A percentile compares a stretch with the other conserved stretches of the same genome.
Conservation (phyloP, 2,888 invertebrate genomes). For the Aradus depressus region DNA sequence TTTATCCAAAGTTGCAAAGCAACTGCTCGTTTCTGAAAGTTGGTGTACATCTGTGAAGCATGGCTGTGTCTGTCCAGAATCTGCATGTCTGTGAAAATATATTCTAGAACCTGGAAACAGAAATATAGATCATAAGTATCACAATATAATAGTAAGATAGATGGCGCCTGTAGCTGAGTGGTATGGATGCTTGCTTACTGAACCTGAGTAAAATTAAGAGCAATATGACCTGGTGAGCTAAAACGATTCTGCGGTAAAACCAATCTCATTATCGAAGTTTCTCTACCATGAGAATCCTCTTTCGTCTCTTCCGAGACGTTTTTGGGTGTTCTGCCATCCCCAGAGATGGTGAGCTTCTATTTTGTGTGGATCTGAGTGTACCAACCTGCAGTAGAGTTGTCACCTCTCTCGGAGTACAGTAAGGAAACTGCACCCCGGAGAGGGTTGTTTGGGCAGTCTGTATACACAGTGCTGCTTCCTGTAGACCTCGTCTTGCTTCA, state of each 20-base stretch:
- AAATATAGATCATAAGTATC: not conserved
- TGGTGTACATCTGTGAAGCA: constrained; percentile 31
- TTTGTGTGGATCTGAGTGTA: not conserved
- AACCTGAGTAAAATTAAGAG: too few relatives aligned
- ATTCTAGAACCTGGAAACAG: constrained; percentile 32
- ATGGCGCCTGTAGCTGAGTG: too few relatives aligned
- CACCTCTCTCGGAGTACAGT: constrained; percentile 33
- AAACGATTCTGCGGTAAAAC: too few relatives aligned
- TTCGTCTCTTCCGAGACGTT: too few relatives aligned
- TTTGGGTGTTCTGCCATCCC: too few relatives aligned
- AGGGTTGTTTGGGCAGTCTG: constrained; percentile 32
- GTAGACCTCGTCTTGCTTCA: constrained; percentile 32
- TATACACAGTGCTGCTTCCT: constrained; percentile 33
- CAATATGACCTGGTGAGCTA: too few relatives aligned
- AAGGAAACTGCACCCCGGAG: constrained; percentile 34
- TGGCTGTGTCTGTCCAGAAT: constrained; percentile 33
- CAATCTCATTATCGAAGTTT: too few relatives aligned
- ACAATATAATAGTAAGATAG: not conserved
- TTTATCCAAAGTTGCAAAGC: constrained; percentile 33
- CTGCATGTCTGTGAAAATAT: constrained; percentile 34
- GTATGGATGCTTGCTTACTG: too few relatives aligned
- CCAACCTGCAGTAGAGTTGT: constrained; percentile 32
- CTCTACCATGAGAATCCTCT: too few relatives aligned
- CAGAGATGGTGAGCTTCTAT: too few relatives aligned
- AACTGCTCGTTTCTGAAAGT: constrained; percentile 32